These are phyloP conservation scores for Corbicula japonica DNA, from an alignment of 2,888 invertebrate genomes.

Conservation along the genomic window DNA sequence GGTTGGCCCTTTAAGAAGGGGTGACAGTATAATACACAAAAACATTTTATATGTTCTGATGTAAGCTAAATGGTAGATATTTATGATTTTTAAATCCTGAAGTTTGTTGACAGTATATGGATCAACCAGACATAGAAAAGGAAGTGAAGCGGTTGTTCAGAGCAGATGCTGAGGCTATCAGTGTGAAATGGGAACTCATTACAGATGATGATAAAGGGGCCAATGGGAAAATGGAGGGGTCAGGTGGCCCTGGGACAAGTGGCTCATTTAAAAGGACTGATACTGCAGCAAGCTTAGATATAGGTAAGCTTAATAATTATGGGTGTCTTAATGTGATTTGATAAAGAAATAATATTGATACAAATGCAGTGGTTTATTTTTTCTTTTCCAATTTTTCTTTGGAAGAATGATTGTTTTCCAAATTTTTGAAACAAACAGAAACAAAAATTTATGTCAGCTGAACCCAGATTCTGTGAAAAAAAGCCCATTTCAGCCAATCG, in stretches of 20 bases:
- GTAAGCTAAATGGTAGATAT: neutral
- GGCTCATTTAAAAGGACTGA: constrained; percentile 52
- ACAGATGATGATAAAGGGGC: constrained; percentile 78
- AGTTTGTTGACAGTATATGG: constrained; percentile 90
- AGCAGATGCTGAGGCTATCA: constrained; percentile 94
- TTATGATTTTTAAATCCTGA: neutral
- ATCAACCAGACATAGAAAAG: constrained; percentile 99
- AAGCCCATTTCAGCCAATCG: too few species aligned
- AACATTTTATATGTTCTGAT: too few species aligned
- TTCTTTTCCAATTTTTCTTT: neutral
- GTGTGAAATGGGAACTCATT: constrained; percentile 85
- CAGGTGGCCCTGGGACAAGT: constrained; percentile 44
- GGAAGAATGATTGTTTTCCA: neutral
- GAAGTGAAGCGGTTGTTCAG: constrained; percentile 97
- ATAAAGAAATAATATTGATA: too few species aligned
- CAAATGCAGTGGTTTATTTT: neutral
- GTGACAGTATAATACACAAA: too few species aligned
- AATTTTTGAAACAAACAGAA: too few species aligned
- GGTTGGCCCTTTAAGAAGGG: too few species aligned
- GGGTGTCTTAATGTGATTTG: too few species aligned
- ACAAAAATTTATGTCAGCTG: too few species aligned
- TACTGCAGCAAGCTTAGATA: constrained; percentile 67
- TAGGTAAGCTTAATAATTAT: constrained; percentile 42
- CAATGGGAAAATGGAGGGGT: constrained; percentile 60
- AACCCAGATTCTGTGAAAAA: neutral